These are phyloP conservation scores for Tanaodytes sp. DNA, from an alignment of 2,888 invertebrate genomes.

Conservation along the genomic window DNA sequence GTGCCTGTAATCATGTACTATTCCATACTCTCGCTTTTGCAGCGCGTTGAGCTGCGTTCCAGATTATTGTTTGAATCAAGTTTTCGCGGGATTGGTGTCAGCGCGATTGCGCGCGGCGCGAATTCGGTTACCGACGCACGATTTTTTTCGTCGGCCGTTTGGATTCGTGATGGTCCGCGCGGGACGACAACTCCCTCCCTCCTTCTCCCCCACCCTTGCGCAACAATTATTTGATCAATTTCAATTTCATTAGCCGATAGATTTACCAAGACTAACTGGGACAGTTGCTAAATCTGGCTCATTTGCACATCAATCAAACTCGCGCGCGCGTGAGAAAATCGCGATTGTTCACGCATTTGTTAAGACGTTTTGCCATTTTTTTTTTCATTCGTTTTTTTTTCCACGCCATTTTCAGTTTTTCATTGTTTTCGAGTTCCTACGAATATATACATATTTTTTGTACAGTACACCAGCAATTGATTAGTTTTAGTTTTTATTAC, in stretches of 20 bases:
- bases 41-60: slow-evolving; percentile 26
- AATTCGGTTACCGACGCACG: too few relatives aligned
- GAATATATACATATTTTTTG: too few relatives aligned
- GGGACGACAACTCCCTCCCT: background rate
- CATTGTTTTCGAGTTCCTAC: too few relatives aligned
- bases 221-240: slow-evolving; percentile 36
- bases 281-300: slow-evolving; percentile 43
- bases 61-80: slow-evolving; percentile 41
- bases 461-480: too few relatives aligned
- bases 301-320: slow-evolving; percentile 41
- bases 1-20: too few relatives aligned
- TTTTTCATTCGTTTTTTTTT: background rate
- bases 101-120: slow-evolving; percentile 19
- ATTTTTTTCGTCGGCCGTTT: slow-evolving; percentile 3
- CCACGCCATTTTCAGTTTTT: background rate
- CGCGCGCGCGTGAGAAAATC: slow-evolving; percentile 27
- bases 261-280: slow-evolving; percentile 36
- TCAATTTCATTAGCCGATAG: slow-evolving; percentile 40
- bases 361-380: background rate
- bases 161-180: slow-evolving; percentile 1
- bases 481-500: too few relatives aligned
- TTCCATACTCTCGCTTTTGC: slow-evolving; percentile 21
- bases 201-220: background rate
- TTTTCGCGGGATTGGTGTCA: slow-evolving; percentile 36
- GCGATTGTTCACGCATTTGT: slow-evolving; percentile 11